A percentile compares a stretch with the other conserved stretches of the same genome.
phyloP scores from a whole-genome alignment of 2,888 invertebrate genomes.

The Eretmocerus hayati region DNA sequence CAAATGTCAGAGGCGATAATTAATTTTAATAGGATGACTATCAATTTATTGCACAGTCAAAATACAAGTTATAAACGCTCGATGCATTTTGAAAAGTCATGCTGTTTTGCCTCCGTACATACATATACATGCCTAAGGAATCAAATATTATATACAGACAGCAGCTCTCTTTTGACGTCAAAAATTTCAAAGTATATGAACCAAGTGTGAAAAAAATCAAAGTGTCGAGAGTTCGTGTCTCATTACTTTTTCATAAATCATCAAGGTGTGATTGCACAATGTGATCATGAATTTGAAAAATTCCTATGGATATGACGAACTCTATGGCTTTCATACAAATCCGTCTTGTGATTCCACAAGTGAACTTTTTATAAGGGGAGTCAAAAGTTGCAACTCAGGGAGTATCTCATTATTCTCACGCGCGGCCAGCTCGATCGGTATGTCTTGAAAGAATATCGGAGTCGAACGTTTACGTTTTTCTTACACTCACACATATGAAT shows the following conservation, averaged over 20 bases:
- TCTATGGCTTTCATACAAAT: background rate
- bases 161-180: constrained; percentile 10
- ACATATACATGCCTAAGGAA: background rate
- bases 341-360: background rate
- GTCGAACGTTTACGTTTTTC: too few relatives aligned
- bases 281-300: background rate
- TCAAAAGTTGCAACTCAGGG: constrained; percentile 1
- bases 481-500: too few relatives aligned
- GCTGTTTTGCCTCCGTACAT: constrained; percentile 8
- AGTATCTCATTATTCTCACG: too few relatives aligned
- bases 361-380: background rate
- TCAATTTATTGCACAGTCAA: constrained; percentile 18
- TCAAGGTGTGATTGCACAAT: constrained; percentile 3
- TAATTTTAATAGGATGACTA: constrained; percentile 22
- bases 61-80: constrained; percentile 1
- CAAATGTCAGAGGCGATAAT: constrained; percentile 12
- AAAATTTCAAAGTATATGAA: constrained; percentile 9
- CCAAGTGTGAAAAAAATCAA: constrained; percentile 2
- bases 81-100: constrained; percentile 11
- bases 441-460: too few relatives aligned
- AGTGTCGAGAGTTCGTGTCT: constrained; percentile 15
- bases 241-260: constrained; percentile 21
- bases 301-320: too few relatives aligned
- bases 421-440: too few relatives aligned
- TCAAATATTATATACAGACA: constrained; percentile 3